Conservation (phyloP, 1,140 invertebrate genomes). For the Drosophila murphyi region DNA sequence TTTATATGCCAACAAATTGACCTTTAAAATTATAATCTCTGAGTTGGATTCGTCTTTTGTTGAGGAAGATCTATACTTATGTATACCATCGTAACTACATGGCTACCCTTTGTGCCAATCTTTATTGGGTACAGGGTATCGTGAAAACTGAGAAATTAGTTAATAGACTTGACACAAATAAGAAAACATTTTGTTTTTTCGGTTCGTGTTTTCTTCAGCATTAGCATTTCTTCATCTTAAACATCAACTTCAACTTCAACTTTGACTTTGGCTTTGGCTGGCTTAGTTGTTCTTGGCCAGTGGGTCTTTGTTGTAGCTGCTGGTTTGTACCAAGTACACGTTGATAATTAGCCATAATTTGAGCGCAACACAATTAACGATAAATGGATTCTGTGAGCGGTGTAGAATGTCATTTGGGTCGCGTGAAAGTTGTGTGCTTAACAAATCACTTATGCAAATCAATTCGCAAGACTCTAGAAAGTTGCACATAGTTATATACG, state of each 20-base stretch:
- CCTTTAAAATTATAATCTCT: background rate
- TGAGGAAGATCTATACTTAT: background rate
- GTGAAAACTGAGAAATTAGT: constrained; percentile 34
- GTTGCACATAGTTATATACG: constrained; percentile 29
- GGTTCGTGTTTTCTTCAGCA: constrained; percentile 31
- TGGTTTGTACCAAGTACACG: background rate
- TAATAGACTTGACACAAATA: constrained; percentile 79
- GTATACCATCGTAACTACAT: background rate
- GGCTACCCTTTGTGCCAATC: background rate
- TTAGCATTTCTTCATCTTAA: constrained; percentile 40
- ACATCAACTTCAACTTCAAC: constrained; percentile 21
- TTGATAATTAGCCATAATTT: constrained; percentile 70
- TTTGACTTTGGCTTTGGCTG: constrained; percentile 32
- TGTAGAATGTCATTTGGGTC: constrained; percentile 74
- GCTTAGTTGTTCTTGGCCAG: background rate
- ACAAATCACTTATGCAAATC: constrained; percentile 73
- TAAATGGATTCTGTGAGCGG: constrained; percentile 28
- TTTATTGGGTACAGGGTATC: background rate
- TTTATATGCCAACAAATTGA: too few species aligned
- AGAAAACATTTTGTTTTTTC: constrained; percentile 46
- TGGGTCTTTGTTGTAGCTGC: background rate
- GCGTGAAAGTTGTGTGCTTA: constrained; percentile 61
- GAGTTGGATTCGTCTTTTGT: too few species aligned
- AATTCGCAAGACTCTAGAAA: constrained; percentile 64
- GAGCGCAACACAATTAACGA: constrained; percentile 60